These are phyloP conservation scores for Eremophila alpestris DNA, from an alignment of 2,797 vertebrate species.

Conservation along the genomic window DNA sequence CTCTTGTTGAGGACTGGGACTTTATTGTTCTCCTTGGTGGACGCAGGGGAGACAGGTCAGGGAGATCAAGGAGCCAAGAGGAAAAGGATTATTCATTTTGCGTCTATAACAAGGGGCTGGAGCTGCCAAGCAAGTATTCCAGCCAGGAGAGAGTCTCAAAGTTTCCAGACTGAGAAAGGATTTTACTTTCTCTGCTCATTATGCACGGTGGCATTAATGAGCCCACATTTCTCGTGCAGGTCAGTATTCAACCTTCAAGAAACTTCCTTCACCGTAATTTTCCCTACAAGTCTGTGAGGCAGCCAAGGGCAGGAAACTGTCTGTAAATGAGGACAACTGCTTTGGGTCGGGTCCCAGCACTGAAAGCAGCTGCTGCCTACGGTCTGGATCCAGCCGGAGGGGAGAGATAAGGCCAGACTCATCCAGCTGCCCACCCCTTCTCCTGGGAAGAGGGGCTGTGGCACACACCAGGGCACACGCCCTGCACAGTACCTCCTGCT, in stretches of 20 bases:
- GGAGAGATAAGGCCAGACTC: neutral
- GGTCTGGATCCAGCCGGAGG: neutral
- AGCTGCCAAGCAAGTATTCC: neutral
- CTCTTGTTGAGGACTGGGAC: neutral
- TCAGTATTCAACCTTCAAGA: neutral
- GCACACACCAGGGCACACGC: accelerated
- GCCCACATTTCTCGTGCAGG: neutral
- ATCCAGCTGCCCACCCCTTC: neutral
- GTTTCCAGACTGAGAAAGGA: neutral
- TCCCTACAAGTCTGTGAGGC: neutral
- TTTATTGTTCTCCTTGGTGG: neutral
- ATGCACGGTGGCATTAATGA: neutral
- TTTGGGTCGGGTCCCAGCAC: neutral
- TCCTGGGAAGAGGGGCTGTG: neutral
- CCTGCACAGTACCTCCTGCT: neutral
- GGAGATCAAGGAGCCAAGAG: neutral
- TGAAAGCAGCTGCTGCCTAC: neutral
- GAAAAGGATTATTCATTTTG: neutral
- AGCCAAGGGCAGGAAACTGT: neutral
- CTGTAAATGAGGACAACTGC: neutral
- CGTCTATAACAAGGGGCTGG: neutral
- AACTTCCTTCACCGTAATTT: neutral
- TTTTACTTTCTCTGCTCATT: neutral
- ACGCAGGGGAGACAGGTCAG: neutral
- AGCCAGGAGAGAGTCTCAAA: neutral